Evolutionary conservation across 23 tunicate genomes (phyloP), one percentile per base, ranked within the genome.

Genomic region (Clavelina lepadiformis): DNA sequence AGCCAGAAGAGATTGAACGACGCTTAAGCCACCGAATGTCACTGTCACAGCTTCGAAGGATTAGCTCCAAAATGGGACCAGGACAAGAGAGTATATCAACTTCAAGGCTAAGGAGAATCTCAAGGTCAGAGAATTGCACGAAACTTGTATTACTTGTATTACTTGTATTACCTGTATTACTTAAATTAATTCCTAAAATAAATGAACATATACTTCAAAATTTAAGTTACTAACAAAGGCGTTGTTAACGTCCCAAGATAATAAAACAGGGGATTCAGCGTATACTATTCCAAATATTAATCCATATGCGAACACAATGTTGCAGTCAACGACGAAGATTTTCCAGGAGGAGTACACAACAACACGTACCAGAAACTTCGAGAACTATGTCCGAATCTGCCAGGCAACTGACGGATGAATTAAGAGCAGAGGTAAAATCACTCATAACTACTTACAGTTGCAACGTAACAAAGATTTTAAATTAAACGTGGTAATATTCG

Each of bases 1-100:
- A n/a, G n/a, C n/a, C n/a, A n/a, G 51, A 61, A 21, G 8, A 44
- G 29, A 78, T 78, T 32, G 84, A 78, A 58, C 22, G 35, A 1
- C 58, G 84, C 21, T 46, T 78, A 4, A 46, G 51, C 68, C 68
- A 68, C 49, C 49, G 73, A 46, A 78, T 78, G 84, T 78, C 84
- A 2, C 44, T 78, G 0, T 58, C 65, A 34, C 84, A 78, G 50
- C 75, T 78, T 5, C 73, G 84, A 15, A 59, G 74, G 19, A 68
- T 78, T 15, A 78, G 84, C 61, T 49, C 75, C 4, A 28, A 56
- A 2, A 60, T 59, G 15, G 84, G 84, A 3, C 21, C 33, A 0
- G 54, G 45, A 11, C 36, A 46, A 46, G 19, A 31, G 4, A 66
- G 72, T 23, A 41, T 41, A 41, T 8, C 49, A 11, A 78, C 84